Conservation (phyloP, 2,888 invertebrate species). For the Amiota minor region DNA sequence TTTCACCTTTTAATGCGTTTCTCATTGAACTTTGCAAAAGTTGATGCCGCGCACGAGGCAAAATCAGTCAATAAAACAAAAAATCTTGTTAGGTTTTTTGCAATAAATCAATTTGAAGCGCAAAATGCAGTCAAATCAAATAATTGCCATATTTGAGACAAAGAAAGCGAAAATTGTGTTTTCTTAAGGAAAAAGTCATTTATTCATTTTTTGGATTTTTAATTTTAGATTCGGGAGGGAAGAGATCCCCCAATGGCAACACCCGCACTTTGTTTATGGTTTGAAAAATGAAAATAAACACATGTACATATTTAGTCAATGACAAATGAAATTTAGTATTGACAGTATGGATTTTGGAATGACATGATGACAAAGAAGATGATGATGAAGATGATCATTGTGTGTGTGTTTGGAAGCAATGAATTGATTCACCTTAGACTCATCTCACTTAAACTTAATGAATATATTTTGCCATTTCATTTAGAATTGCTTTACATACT, state of each 20-base stretch:
- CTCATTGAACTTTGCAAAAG: conserved; percentile 17
- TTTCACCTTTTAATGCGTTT: conserved; percentile 21
- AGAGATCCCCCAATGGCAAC: neutral
- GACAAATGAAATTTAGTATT: too few species aligned
- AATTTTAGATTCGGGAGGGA: neutral
- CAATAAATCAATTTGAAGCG: conserved; percentile 19
- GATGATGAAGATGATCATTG: too few species aligned
- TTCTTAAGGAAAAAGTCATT: neutral
- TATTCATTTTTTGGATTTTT: neutral
- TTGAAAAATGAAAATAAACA: too few species aligned
- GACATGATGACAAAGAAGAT: too few species aligned
- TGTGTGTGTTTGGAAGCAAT: too few species aligned
- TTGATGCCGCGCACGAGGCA: neutral
- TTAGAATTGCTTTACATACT: conserved; percentile 40
- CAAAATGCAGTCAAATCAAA: conserved; percentile 20
- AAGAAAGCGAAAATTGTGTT: conserved; percentile 23
- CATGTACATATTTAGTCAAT: too few species aligned
- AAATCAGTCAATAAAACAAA: neutral
- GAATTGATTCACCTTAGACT: too few species aligned
- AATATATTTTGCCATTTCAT: conserved; percentile 59
- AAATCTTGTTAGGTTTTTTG: neutral
- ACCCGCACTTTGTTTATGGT: neutral
- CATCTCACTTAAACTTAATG: too few species aligned
- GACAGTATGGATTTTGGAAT: too few species aligned
- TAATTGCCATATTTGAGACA: neutral